Evolutionary conservation across 2,888 invertebrate species (phyloP).

Genomic region (Cremastinae sp.): DNA sequence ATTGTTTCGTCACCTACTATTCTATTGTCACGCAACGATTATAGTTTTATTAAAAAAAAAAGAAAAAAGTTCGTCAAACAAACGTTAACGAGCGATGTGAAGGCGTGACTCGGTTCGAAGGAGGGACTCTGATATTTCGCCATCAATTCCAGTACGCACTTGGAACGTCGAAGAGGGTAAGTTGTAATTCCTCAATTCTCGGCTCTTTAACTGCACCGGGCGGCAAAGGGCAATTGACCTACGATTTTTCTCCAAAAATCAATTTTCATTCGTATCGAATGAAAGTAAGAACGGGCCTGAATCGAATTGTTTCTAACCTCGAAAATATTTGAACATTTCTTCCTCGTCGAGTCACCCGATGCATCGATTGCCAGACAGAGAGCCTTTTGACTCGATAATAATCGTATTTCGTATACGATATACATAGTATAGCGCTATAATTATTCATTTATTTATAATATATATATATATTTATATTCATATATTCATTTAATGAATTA

Average conservation of each 20-base stretch:
- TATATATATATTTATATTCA: no score
- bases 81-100: no score
- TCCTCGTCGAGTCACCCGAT: constrained; percentile 25
- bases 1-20: no score
- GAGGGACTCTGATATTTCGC: constrained; percentile 20
- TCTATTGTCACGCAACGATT: no score
- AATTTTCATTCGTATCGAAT: neutral
- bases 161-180: constrained; percentile 47
- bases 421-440: constrained; percentile 43
- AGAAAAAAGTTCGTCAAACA: no score
- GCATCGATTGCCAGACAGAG: constrained; percentile 31
- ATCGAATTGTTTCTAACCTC: neutral
- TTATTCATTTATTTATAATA: constrained; percentile 45
- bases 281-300: neutral
- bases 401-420: constrained; percentile 47
- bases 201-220: constrained; percentile 42
- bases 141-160: constrained; percentile 68
- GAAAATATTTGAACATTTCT: neutral
- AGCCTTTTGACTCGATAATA: constrained; percentile 26
- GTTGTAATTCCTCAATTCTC: constrained; percentile 25
- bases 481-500: constrained; percentile 59
- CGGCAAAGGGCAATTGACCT: neutral
- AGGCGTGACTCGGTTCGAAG: no score
- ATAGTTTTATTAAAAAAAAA: no score
- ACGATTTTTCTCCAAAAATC: constrained; percentile 11